These are phyloP conservation scores for Caloenas nicobarica DNA, from an alignment of 2,113 vertebrate species.

Conservation along the genomic window DNA sequence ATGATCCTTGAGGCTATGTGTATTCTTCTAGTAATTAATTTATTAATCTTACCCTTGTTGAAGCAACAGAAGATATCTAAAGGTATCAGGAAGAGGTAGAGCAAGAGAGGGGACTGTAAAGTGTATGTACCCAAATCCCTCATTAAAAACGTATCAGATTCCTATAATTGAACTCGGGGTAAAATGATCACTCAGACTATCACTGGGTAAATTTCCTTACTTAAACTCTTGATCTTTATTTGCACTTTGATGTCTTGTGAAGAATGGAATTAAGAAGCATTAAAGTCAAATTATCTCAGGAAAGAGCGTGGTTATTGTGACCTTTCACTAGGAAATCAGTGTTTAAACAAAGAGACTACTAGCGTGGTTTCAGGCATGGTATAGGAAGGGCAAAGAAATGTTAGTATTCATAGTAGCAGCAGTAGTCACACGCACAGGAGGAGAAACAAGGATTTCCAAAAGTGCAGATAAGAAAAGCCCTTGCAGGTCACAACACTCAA, in stretches of 20 bases:
- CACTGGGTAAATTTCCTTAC: background rate
- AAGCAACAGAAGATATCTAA: background rate
- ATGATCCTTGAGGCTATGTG: background rate
- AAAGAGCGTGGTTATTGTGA: background rate
- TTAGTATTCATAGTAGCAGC: rapidly evolving
- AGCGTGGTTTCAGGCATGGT: rapidly evolving
- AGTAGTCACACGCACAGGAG: rapidly evolving
- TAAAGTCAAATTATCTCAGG: background rate
- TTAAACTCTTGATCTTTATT: background rate
- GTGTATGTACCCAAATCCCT: background rate
- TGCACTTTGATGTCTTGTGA: background rate
- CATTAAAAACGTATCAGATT: background rate
- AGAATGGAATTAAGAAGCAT: background rate
- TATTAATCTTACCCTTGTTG: background rate
- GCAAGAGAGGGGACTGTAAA: background rate
- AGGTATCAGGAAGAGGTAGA: background rate
- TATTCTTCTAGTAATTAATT: slow-evolving; percentile 37
- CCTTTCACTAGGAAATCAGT: background rate
- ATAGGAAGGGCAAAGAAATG: background rate
- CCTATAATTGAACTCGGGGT: background rate
- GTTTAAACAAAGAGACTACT: rapidly evolving
- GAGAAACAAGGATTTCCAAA: background rate
- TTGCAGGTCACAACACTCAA: background rate
- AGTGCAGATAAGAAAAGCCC: background rate
- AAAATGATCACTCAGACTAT: background rate